Conservation (phyloP, 2,797 vertebrate species). For the Orestias chungarensis region DNA sequence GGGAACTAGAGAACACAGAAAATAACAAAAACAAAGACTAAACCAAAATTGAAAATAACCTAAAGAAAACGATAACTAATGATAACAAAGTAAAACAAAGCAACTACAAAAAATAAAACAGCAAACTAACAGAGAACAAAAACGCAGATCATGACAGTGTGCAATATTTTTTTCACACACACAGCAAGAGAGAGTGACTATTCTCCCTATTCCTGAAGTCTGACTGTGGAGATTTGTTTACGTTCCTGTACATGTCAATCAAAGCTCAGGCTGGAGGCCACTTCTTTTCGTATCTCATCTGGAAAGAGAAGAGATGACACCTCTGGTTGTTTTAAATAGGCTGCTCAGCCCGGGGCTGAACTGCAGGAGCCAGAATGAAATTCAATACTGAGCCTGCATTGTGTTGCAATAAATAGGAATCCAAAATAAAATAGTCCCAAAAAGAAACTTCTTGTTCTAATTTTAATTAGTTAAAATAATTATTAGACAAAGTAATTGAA, state of each 20-base stretch:
- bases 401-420: not conserved
- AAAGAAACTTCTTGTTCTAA: too few relatives aligned
- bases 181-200: not conserved
- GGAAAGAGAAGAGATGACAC: conserved; percentile 2
- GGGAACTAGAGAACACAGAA: too few relatives aligned
- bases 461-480: not conserved
- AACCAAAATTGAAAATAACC: too few relatives aligned
- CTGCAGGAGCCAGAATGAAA: not conserved
- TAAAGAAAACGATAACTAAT: too few relatives aligned
- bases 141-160: not conserved
- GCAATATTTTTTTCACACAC: not conserved
- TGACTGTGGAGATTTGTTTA: conserved; percentile 1
- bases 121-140: not conserved
- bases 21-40: too few relatives aligned
- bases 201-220: not conserved
- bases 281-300: not conserved
- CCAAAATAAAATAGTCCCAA: too few relatives aligned
- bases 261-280: not conserved
- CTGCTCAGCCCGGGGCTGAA: not conserved
- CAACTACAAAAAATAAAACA: too few relatives aligned
- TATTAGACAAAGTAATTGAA: not conserved
- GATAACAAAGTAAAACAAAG: too few relatives aligned
- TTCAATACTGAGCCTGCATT: not conserved
- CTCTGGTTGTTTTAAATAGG: conserved; percentile 8
- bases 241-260: not conserved